Base-by-base conservation (phyloP, 2,888 invertebrate species). In the Drosophila barbarae region DNA sequence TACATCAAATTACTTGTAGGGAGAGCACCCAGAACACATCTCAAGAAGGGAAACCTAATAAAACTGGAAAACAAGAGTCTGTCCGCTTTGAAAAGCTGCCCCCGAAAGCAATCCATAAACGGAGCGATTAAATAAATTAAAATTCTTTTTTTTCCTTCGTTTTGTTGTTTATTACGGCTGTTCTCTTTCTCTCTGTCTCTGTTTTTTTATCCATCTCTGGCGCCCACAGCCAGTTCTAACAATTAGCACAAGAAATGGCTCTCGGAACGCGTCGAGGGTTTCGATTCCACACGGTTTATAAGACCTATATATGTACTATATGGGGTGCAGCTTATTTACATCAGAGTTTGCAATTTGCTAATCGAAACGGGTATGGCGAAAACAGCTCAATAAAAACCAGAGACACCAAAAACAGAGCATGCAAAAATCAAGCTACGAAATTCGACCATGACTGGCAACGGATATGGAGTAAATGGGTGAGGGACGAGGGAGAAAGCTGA, bases 101-200 rank as follows among this genome's bases (percentile, higher is more conserved):
- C 38, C 61, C 58, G 63, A 60, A 60, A 63, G 59, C 61, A 42
- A 55, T 39, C 83, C 83, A 83, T 80, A 79, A 83, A 83, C 77
- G 83, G 83, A 58, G 73, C 69, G 83, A 75, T 77, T 79, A 75
- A 72, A 74, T 79, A 72, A 74, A 71, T 74, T 71, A 54, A 69
- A 66, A 74, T 68, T 66, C 57, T 44, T 58, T 53, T 35, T 46
- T 28, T 28, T 42, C 26, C 21, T 10, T 42, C n/a, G 13, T 34
- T 34, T 44, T 56, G 30, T 46, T 46, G 57, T 39, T 60, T 46
- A 32, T 56, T 39, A 13, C 41, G 38, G 10, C 34, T 39, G 28
- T 46, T 73, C 30, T 53, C 57, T 54, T 26, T 6, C 41, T 73
- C 23, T 18, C 21, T 21, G 9, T 5, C 13, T 32, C 46, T 13